These are phyloP conservation scores for Antechinus stuartii DNA, from an alignment of 2,113 vertebrate species.

Conservation along the genomic window DNA sequence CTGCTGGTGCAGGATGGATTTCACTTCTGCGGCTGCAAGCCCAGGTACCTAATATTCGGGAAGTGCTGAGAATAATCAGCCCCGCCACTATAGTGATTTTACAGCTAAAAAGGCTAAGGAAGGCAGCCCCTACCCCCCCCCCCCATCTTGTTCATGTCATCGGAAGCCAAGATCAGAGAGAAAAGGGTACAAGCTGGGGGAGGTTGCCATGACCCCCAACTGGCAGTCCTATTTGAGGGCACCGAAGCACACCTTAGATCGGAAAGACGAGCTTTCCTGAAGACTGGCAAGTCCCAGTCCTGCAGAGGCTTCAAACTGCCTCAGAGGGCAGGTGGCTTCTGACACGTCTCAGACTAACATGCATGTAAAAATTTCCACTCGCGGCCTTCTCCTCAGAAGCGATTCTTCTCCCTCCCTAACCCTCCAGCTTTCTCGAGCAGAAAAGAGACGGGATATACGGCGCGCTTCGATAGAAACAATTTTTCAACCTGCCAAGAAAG, in stretches of 20 bases:
- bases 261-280: slow-evolving; percentile 12
- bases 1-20: slow-evolving; percentile 11
- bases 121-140: slow-evolving; percentile 7
- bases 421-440: background rate
- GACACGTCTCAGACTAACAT: background rate
- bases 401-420: background rate
- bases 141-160: slow-evolving; percentile 8
- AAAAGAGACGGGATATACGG: slow-evolving; percentile 10
- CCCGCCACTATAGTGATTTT: slow-evolving; percentile 49
- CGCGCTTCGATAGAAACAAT: slow-evolving; percentile 20
- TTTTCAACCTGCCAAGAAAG: slow-evolving; percentile 32
- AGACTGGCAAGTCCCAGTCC: background rate
- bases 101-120: slow-evolving; percentile 51
- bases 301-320: background rate
- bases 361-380: slow-evolving; percentile 16
- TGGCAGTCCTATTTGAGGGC: slow-evolving; percentile 21
- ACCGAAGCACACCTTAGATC: slow-evolving; percentile 23
- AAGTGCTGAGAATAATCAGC: slow-evolving; percentile 55
- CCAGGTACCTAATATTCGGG: slow-evolving; percentile 8
- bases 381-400: background rate
- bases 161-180: background rate
- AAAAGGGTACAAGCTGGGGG: background rate
- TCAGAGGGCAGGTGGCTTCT: background rate
- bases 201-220: background rate
- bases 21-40: slow-evolving; percentile 21